phyloP scores from a whole-genome alignment of 2,888 invertebrate genomes.

The Andrena haemorrhoa region DNA sequence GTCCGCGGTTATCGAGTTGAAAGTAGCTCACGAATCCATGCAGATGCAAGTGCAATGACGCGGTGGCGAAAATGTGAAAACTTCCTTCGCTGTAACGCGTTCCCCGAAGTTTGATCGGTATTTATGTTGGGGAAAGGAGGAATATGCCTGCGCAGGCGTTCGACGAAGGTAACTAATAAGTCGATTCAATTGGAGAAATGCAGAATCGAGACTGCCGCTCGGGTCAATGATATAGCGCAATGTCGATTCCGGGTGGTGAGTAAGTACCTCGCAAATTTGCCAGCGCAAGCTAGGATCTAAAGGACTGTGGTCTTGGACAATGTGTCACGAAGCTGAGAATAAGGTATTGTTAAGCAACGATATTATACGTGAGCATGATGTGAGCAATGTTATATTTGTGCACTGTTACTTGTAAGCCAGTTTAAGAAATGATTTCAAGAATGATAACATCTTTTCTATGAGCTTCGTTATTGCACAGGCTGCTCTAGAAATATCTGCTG shows the following conservation, averaged over 20 bases:
- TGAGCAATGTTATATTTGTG: background rate
- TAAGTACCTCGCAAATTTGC: constrained; percentile 21
- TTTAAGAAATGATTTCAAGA: constrained; percentile 1
- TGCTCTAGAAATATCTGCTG: background rate
- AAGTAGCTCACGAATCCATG: background rate
- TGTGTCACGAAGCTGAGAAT: constrained; percentile 23
- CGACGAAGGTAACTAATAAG: constrained; percentile 33
- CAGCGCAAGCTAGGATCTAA: constrained; percentile 6
- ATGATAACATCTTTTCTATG: background rate
- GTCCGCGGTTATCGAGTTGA: background rate
- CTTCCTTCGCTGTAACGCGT: background rate
- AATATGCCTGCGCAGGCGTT: background rate
- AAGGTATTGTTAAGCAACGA: background rate
- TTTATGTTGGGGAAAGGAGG: constrained; percentile 26
- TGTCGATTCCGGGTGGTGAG: constrained; percentile 10
- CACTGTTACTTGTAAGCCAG: background rate
- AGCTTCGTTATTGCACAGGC: background rate
- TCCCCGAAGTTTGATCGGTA: background rate
- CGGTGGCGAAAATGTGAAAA: background rate
- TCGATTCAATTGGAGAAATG: constrained; percentile 20
- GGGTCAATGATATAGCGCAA: constrained; percentile 8
- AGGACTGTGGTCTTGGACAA: background rate
- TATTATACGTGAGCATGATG: background rate
- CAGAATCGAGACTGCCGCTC: constrained; percentile 3
- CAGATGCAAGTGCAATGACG: background rate